phyloP scores from a whole-genome alignment of 92 coral and sea anemone species.

The Blastomussa wellsi region DNA sequence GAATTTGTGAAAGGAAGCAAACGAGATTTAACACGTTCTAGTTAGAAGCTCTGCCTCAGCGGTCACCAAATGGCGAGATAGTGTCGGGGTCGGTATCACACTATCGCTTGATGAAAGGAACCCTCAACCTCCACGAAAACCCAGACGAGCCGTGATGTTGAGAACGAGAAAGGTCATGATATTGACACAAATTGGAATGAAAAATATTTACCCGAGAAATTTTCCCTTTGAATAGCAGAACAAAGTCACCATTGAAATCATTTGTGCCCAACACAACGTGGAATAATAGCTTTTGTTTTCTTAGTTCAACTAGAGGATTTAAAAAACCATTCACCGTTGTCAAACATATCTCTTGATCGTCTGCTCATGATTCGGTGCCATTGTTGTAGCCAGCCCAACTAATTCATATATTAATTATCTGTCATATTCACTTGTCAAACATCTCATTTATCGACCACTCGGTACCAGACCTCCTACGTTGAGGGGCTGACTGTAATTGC shows the following conservation, averaged over 20 bases:
- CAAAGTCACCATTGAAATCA: constrained; percentile 86
- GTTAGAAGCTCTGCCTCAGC: constrained; percentile 90
- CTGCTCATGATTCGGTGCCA: constrained; percentile 67
- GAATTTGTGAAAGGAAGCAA: constrained; percentile 74
- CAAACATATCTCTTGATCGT: constrained; percentile 83
- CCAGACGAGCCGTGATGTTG: constrained; percentile 56
- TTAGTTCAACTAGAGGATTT: constrained; percentile 84
- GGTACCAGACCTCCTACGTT: constrained; percentile 71
- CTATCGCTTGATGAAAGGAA: constrained; percentile 47
- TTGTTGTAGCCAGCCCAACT: constrained; percentile 65
- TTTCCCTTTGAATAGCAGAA: constrained; percentile 76
- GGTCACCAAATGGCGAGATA: constrained; percentile 69
- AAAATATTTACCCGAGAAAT: constrained; percentile 87
- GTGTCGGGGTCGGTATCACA: constrained; percentile 43
- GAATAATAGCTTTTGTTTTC: constrained; percentile 88
- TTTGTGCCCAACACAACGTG: constrained; percentile 68
- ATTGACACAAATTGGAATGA: constrained; percentile 87
- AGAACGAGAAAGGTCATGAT: constrained; percentile 59
- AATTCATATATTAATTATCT: constrained; percentile 80
- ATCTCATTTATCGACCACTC: constrained; percentile 65
- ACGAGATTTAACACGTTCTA: constrained; percentile 71
- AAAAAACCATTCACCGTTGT: constrained; percentile 81
- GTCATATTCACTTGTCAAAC: constrained; percentile 68
- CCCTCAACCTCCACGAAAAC: constrained; percentile 44
- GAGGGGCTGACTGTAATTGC: constrained; percentile 44